phyloP scores from a whole-genome alignment of 2,888 invertebrate genomes.

The Girardia tigrina region DNA sequence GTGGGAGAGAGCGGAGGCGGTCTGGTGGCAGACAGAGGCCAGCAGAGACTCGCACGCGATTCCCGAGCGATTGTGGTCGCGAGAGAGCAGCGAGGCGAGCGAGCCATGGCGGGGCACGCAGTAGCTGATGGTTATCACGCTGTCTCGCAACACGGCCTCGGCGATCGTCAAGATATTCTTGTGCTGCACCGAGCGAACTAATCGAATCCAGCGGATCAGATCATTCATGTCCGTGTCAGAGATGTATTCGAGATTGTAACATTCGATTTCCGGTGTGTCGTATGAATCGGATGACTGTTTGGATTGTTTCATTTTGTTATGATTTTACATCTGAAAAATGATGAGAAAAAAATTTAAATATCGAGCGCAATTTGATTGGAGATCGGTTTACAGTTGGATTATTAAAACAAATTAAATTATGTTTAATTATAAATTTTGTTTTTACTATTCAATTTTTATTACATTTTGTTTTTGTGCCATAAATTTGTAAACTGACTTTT shows the following conservation, averaged over 20 bases:
- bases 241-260: not conserved
- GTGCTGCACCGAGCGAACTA: not conserved
- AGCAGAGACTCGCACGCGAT: not conserved
- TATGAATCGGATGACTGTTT: not conserved
- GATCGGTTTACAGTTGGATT: too few relatives aligned
- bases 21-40: not conserved
- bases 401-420: too few relatives aligned
- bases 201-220: not conserved
- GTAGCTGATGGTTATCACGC: not conserved
- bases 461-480: too few relatives aligned
- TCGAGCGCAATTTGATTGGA: too few relatives aligned
- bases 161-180: not conserved
- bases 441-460: too few relatives aligned
- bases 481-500: too few relatives aligned
- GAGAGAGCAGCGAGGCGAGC: not conserved
- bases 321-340: too few relatives aligned
- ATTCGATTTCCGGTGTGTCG: not conserved
- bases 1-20: not conserved
- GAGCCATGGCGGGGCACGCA: not conserved
- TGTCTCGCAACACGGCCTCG: not conserved
- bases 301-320: not conserved
- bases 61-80: not conserved
- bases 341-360: too few relatives aligned
- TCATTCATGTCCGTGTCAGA: not conserved
- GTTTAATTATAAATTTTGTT: too few relatives aligned